A percentile compares a stretch with the other conserved stretches of the same genome.
Conservation (phyloP, 2,113 vertebrate species). For the Elephantulus edwardii region DNA sequence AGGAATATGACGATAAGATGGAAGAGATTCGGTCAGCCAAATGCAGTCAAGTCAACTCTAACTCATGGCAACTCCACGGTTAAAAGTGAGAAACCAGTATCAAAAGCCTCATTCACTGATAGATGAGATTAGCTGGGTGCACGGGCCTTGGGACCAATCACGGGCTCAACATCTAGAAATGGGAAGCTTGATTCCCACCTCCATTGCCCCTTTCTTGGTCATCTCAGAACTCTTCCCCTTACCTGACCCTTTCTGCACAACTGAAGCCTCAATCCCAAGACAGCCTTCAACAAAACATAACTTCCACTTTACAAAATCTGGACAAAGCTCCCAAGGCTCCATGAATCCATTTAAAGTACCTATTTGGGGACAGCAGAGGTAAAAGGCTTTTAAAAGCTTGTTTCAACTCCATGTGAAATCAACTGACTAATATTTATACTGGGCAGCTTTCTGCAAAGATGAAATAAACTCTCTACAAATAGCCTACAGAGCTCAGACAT, state of each 20-base stretch:
- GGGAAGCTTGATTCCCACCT: neutral
- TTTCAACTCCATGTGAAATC: constrained; percentile 71
- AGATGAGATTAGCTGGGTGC: neutral
- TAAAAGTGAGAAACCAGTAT: neutral
- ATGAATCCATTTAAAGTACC: constrained; percentile 57
- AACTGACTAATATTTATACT: constrained; percentile 72
- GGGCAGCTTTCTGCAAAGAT: constrained; percentile 65
- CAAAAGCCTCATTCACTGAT: neutral
- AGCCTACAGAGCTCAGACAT: constrained; percentile 59
- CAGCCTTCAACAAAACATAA: neutral
- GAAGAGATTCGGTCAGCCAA: neutral
- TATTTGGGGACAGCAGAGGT: constrained; percentile 63
- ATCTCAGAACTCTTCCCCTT: neutral
- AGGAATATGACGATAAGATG: neutral
- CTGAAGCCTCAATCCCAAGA: constrained; percentile 46
- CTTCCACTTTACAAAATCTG: constrained; percentile 39
- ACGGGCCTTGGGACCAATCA: neutral
- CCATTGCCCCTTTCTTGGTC: neutral
- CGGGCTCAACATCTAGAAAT: neutral
- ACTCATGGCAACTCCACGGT: neutral
- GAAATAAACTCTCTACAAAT: constrained; percentile 75
- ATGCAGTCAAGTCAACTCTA: neutral
- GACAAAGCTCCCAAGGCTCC: constrained; percentile 44
- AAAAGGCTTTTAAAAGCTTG: constrained; percentile 71
- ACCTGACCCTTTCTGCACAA: neutral